Base-by-base conservation (phyloP, 2,888 invertebrate genomes). In the Platypus cylindrus region DNA sequence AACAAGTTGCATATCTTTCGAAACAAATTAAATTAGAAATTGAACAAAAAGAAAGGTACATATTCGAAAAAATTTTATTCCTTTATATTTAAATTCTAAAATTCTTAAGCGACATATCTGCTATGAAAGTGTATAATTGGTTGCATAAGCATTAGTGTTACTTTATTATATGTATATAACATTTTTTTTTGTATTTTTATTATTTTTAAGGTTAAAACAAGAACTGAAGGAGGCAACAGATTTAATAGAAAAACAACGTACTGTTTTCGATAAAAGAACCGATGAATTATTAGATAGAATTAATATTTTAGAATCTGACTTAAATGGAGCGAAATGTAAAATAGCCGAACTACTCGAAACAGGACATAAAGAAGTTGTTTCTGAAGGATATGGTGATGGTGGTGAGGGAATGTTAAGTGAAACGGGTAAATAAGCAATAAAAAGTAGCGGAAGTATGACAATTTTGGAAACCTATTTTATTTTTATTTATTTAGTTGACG, bases 181-280 rank as follows among this genome's bases (percentile, higher is more conserved):
- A n/a, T n/a, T n/a, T n/a, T n/a, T n/a, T n/a, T n/a, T n/a, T n/a
- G n/a, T n/a, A n/a, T n/a, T 9, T 12, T 17, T 5, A 20, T 24
- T 12, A 18, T 9, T n/a, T 23, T 38, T 17, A n/a, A 41, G 36
- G 8, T 27, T 41, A 11, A 34, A 52, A 35, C 18, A 28, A 14
- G 71, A 71, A 45, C 63, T 80, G 53, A 65, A 68, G 9, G 74
- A 77, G 46, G 67, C 73, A 4, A 68, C 66, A 46, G 60, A 60
- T 38, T 54, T 67, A 47, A 51, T 70, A 44, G 63, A 67, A 45
- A 54, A 53, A 29, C 65, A 68, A 43, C 53, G 59, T 9, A 54
- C 57, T 45, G 48, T 63, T 3, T 59, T 81, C 12, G 76, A 77
- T 30, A 58, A 65, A 0, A 73, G 78, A 40, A 52, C 81, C 17